Evolutionary conservation across 2,888 invertebrate genomes (phyloP).

Genomic region (Osmoderma eremita): DNA sequence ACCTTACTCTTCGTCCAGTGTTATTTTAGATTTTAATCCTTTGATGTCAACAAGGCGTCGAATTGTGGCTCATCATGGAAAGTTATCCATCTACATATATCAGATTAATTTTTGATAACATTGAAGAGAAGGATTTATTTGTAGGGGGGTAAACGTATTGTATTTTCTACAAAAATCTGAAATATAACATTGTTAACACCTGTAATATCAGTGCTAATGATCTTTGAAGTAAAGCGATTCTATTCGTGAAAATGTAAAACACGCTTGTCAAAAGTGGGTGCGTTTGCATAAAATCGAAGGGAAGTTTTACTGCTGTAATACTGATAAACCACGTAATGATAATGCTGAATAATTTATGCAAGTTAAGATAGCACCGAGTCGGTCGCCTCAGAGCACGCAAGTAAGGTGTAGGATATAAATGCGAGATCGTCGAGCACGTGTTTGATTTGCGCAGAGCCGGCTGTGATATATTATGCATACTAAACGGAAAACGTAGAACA

Average conservation of each 20-base stretch:
- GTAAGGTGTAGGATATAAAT: slow-evolving; percentile 51
- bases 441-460: slow-evolving; percentile 51
- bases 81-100: too few relatives aligned
- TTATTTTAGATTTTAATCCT: too few relatives aligned
- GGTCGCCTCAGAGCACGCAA: slow-evolving; percentile 37
- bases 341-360: slow-evolving; percentile 38
- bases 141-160: too few relatives aligned
- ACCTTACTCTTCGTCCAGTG: too few relatives aligned
- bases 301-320: slow-evolving; percentile 14
- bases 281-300: slow-evolving; percentile 22
- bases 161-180: too few relatives aligned
- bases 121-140: too few relatives aligned
- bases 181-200: too few relatives aligned
- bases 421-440: slow-evolving; percentile 51
- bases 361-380: slow-evolving; percentile 39
- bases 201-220: neutral
- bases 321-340: slow-evolving; percentile 30
- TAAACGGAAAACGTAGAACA: slow-evolving; percentile 48
- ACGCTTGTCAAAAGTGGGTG: slow-evolving; percentile 5
- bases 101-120: too few relatives aligned
- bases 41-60: too few relatives aligned
- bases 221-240: neutral
- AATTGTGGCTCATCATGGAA: too few relatives aligned
- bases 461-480: slow-evolving; percentile 52
- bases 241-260: slow-evolving; percentile 1